These are phyloP conservation scores for Tethya wilhelma DNA, from an alignment of 37 sponge, comb jelly and placozoan species.

Conservation along the genomic window DNA sequence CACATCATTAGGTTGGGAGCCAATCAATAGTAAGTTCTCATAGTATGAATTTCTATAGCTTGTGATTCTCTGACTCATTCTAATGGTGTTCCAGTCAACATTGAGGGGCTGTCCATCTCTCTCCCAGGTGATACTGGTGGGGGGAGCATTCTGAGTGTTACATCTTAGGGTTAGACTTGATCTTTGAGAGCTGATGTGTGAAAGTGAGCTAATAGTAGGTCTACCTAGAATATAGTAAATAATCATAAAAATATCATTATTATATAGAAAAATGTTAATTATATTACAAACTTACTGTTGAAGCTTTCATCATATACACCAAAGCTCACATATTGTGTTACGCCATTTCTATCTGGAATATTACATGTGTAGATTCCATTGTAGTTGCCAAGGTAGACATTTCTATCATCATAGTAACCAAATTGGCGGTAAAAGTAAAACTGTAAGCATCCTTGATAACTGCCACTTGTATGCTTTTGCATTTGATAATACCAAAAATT, in stretches of 20 bases:
- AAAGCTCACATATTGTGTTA: background rate
- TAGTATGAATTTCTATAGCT: background rate
- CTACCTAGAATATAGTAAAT: background rate
- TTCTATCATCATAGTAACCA: background rate
- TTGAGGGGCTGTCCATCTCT: background rate
- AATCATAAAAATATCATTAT: too few species aligned
- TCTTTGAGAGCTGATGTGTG: background rate
- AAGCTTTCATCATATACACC: background rate
- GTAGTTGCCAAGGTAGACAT: background rate
- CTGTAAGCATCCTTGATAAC: background rate
- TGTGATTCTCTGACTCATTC: background rate
- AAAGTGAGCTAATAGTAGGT: background rate
- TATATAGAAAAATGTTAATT: too few species aligned
- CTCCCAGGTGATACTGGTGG: background rate
- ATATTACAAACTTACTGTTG: background rate
- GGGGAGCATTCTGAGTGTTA: background rate
- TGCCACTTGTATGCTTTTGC: background rate
- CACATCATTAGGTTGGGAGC: background rate
- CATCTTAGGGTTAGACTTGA: background rate
- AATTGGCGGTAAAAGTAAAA: too few species aligned
- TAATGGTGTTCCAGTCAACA: background rate
- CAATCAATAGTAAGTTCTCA: background rate
- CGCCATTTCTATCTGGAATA: slow-evolving; percentile 5
- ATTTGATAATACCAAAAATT: background rate
- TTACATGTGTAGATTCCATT: slow-evolving; percentile 4